phyloP scores from a whole-genome alignment of 2,888 invertebrate species.

The Thysanoteuthis rhombus region DNA sequence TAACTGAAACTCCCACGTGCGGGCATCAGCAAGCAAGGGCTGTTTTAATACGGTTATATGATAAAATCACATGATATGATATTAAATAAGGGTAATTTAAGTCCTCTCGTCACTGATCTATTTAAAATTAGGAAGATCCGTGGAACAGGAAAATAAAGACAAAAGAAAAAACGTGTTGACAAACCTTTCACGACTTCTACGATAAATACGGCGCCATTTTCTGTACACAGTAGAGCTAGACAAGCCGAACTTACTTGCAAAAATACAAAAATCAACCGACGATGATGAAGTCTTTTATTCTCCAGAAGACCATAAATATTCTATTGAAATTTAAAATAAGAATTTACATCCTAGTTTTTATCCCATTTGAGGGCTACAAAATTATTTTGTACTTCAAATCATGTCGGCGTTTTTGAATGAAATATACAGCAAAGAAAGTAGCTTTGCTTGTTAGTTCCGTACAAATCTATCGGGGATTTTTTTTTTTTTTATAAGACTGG shows the following conservation, averaged over 20 bases:
- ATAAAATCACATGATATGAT: background rate
- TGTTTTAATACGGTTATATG: background rate
- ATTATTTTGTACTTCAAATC: background rate
- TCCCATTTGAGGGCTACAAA: background rate
- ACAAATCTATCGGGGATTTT: background rate
- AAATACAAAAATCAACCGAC: background rate
- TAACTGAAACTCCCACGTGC: background rate
- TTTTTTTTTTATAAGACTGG: background rate
- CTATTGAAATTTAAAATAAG: background rate
- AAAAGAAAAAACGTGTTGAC: background rate
- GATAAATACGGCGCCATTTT: constrained; percentile 30
- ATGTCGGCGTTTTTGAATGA: background rate
- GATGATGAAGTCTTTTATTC: background rate
- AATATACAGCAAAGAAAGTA: background rate
- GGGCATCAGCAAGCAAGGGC: background rate
- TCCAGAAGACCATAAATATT: background rate
- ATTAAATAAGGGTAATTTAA: background rate
- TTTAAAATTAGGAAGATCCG: background rate
- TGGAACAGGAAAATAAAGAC: background rate
- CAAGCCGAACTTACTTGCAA: background rate
- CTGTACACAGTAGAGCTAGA: background rate
- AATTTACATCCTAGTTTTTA: background rate
- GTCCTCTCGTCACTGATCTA: background rate
- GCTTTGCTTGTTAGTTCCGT: background rate
- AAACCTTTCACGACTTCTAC: background rate